Evolutionary conservation across 2,888 invertebrate species (phyloP).

Genomic region (Drosophila picticornis): DNA sequence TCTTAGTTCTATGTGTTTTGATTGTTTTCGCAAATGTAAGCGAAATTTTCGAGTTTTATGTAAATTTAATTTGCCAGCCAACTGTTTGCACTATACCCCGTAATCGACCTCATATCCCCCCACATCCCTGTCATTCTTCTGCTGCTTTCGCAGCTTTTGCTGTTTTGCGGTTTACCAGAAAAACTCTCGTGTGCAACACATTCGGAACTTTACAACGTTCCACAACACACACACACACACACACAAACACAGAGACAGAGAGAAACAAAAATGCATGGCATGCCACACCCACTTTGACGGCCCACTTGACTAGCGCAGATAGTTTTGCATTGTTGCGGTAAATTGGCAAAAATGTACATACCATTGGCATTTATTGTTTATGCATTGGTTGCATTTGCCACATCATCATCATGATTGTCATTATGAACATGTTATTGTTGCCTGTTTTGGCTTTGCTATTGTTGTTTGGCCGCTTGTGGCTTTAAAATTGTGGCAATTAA

Average conservation of each 20-base stretch:
- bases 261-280: not conserved
- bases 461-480: conserved; percentile 40
- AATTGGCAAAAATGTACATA: conserved; percentile 78
- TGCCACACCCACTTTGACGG: conserved; percentile 8
- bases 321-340: conserved; percentile 78
- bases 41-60: conserved; percentile 45
- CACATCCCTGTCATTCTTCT: not conserved
- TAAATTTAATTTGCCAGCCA: conserved; percentile 69
- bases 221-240: conserved; percentile 31
- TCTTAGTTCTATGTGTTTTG: conserved; percentile 12
- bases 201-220: conserved; percentile 54
- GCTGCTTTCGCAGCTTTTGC: conserved; percentile 29
- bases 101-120: not conserved
- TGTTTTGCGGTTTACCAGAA: conserved; percentile 68
- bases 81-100: conserved; percentile 34
- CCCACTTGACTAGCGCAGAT: conserved; percentile 55
- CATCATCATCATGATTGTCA: conserved; percentile 26
- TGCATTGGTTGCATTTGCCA: conserved; percentile 65
- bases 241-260: not conserved
- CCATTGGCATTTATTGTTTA: conserved; percentile 78
- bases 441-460: conserved; percentile 7
- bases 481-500: conserved; percentile 70
- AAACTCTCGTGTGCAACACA: conserved; percentile 70
- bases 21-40: conserved; percentile 30
- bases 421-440: conserved; percentile 24